These are phyloP conservation scores for Schizothorax lantsangensis DNA, from an alignment of 2,797 vertebrate species.

Conservation along the genomic window DNA sequence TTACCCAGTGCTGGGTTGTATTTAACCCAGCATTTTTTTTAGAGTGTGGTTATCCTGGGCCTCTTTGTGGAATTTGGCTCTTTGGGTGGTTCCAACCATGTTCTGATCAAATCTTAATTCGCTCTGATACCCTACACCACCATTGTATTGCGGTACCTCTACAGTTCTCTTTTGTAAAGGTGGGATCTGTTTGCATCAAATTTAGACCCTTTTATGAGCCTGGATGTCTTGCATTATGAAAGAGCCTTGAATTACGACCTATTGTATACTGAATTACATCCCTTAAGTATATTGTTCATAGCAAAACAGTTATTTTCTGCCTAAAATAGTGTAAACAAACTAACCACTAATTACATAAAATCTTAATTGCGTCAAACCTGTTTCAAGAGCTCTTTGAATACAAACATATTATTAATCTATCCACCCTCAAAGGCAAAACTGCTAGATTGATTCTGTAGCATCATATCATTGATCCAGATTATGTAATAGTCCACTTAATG, in stretches of 20 bases:
- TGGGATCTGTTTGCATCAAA: not conserved
- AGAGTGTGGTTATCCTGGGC: too few species aligned
- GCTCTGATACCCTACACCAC: too few species aligned
- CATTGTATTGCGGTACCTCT: not conserved
- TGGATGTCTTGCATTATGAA: not conserved
- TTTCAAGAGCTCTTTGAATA: slow-evolving; percentile 1
- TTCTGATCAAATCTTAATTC: too few species aligned
- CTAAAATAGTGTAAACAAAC: not conserved
- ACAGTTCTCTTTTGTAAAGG: not conserved
- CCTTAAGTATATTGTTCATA: slow-evolving; percentile 1
- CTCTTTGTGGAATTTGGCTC: too few species aligned
- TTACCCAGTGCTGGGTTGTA: too few species aligned
- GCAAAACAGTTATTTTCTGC: slow-evolving; percentile 11
- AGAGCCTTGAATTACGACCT: not conserved
- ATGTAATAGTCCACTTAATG: not conserved
- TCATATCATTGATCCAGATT: not conserved
- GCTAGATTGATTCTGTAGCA: not conserved
- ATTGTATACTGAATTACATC: not conserved
- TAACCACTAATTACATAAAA: slow-evolving; percentile 6
- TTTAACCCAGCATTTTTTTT: too few species aligned
- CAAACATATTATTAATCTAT: slow-evolving; percentile 20
- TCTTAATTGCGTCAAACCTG: not conserved
- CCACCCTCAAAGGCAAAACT: slow-evolving; percentile 4
- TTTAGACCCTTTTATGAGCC: not conserved
- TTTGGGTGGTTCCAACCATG: too few species aligned